Evolutionary conservation across 2,113 vertebrate genomes (phyloP).

Genomic region (Cyprinodon brontotheroides): DNA sequence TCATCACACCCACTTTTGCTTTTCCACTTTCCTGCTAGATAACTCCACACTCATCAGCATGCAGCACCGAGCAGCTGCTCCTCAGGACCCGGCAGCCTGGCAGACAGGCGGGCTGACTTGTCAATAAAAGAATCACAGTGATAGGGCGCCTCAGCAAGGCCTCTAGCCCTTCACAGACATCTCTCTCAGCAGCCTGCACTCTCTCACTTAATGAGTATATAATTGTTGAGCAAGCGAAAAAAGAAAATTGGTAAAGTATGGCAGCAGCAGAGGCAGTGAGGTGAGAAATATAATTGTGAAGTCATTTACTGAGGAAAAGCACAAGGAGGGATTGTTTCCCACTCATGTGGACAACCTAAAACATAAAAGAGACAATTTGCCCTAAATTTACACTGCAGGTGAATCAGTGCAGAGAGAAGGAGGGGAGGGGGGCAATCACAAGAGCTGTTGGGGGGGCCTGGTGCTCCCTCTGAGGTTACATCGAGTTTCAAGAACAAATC

Average conservation of each 20-base stretch:
- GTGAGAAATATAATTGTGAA: slow-evolving; percentile 24
- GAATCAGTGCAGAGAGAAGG: neutral
- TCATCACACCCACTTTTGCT: slow-evolving; percentile 25
- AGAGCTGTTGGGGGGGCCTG: slow-evolving; percentile 21
- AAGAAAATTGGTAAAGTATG: slow-evolving; percentile 29
- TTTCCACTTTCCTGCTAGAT: slow-evolving; percentile 46
- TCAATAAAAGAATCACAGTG: slow-evolving; percentile 62
- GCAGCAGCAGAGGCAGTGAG: slow-evolving; percentile 10
- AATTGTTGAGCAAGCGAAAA: slow-evolving; percentile 67
- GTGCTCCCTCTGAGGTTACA: slow-evolving; percentile 48
- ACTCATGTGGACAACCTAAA: slow-evolving; percentile 18
- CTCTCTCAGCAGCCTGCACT: slow-evolving; percentile 48
- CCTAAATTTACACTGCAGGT: slow-evolving; percentile 15
- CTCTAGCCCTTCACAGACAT: slow-evolving; percentile 48
- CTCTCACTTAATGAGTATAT: slow-evolving; percentile 51
- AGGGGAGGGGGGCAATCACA: slow-evolving; percentile 14
- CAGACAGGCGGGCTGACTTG: slow-evolving; percentile 55
- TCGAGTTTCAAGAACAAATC: slow-evolving; percentile 68
- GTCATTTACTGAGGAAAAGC: slow-evolving; percentile 8
- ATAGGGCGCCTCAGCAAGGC: slow-evolving; percentile 42
- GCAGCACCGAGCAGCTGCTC: slow-evolving; percentile 51
- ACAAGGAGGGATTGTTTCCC: slow-evolving; percentile 32
- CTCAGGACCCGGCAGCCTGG: slow-evolving; percentile 46
- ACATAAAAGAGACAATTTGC: slow-evolving; percentile 46
- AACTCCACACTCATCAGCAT: slow-evolving; percentile 65